Evolutionary conservation across 2,113 vertebrate species (phyloP).

Genomic region (Eubucco bourcierii): DNA sequence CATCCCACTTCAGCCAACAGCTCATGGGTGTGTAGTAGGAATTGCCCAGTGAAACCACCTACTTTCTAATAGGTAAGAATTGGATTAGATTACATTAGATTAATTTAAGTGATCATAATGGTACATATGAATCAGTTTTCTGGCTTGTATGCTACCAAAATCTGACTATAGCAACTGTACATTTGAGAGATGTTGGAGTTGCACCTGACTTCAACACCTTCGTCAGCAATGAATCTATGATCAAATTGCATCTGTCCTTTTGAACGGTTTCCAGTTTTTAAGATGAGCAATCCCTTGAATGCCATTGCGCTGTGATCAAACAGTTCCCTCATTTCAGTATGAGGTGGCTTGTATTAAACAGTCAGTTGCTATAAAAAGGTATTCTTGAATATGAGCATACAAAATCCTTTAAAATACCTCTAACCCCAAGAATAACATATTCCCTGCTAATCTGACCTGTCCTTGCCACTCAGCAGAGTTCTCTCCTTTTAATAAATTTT

Average conservation of each 20-base stretch:
- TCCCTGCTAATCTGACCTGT: background rate
- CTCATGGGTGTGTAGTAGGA: background rate
- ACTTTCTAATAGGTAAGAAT: background rate
- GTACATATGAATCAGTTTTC: background rate
- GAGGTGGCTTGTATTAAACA: background rate
- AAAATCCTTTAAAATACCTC: background rate
- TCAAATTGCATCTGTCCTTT: background rate
- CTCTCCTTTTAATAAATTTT: background rate
- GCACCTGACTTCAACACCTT: background rate
- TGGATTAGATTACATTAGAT: background rate
- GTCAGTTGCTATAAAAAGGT: background rate
- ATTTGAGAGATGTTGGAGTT: background rate
- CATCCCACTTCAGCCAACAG: background rate
- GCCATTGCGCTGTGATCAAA: background rate
- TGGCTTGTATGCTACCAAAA: background rate
- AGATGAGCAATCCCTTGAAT: background rate
- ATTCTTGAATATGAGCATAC: background rate
- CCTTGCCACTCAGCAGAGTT: background rate
- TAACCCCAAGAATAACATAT: background rate
- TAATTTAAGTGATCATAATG: background rate
- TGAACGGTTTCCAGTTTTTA: background rate
- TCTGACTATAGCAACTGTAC: rapidly evolving
- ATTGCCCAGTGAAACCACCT: background rate
- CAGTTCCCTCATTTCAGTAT: background rate
- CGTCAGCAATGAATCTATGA: background rate